phyloP scores from a whole-genome alignment of 2,797 vertebrate genomes.

The Enoplosus armatus region DNA sequence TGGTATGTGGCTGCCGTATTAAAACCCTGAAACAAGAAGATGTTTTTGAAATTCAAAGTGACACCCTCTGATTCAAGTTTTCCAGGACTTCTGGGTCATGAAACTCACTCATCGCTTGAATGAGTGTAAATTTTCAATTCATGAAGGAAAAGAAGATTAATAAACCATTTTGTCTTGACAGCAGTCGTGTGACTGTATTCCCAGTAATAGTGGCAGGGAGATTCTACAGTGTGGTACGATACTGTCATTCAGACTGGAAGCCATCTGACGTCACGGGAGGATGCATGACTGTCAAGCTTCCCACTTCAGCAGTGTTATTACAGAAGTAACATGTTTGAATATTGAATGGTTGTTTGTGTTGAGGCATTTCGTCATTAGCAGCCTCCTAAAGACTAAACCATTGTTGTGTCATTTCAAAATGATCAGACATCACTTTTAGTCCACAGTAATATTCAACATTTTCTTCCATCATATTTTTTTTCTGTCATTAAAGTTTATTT shows the following conservation, averaged over 20 bases:
- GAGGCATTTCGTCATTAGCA: background rate
- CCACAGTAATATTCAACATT: no score
- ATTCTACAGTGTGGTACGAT: fast-evolving
- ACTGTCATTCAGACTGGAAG: background rate
- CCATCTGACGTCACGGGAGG: background rate
- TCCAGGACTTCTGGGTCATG: slow-evolving; percentile 36
- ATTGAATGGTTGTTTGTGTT: background rate
- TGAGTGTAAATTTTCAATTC: slow-evolving; percentile 11
- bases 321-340: background rate
- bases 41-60: slow-evolving; percentile 35
- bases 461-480: background rate
- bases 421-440: background rate
- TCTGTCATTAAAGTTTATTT: background rate
- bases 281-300: background rate
- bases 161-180: background rate
- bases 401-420: slow-evolving; percentile 1
- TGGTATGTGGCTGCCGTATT: background rate
- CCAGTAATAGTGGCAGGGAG: background rate
- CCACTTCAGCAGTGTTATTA: background rate
- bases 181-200: background rate
- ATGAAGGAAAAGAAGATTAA: background rate
- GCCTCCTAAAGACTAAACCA: background rate
- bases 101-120: slow-evolving; percentile 9
- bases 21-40: slow-evolving; percentile 12
- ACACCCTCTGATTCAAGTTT: slow-evolving; percentile 18